phyloP scores from a whole-genome alignment of 2,113 vertebrate species.

The Erythrocebus patas region DNA sequence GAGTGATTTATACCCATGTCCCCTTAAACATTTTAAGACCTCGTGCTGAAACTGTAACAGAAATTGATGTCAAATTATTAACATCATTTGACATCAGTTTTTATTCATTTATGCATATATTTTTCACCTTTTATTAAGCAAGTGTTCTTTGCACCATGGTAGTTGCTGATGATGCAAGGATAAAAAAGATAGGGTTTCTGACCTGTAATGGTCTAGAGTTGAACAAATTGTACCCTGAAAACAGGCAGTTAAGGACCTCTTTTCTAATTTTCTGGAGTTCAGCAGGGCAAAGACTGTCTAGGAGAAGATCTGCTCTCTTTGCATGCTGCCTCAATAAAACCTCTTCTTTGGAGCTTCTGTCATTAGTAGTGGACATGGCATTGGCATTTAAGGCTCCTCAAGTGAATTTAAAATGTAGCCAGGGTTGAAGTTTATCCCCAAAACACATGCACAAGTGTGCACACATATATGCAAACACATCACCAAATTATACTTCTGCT shows the following conservation, averaged over 20 bases:
- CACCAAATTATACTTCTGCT: background rate
- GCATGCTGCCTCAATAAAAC: background rate
- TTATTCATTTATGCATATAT: background rate
- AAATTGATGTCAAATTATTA: background rate
- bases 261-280: background rate
- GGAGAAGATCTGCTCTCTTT: background rate
- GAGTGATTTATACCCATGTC: background rate
- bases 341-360: background rate
- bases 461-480: background rate
- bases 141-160: background rate
- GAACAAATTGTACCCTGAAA: background rate
- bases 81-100: background rate
- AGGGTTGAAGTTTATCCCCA: background rate
- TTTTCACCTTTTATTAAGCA: background rate
- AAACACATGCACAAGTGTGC: background rate
- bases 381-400: background rate
- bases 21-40: background rate
- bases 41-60: background rate
- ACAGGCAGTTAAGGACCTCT: background rate
- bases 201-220: background rate
- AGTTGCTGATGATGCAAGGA: background rate
- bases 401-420: background rate
- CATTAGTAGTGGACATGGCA: background rate
- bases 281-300: background rate
- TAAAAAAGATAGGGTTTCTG: background rate